These are phyloP conservation scores for Acleris holmiana DNA, from an alignment of 2,888 invertebrate species.

Conservation along the genomic window DNA sequence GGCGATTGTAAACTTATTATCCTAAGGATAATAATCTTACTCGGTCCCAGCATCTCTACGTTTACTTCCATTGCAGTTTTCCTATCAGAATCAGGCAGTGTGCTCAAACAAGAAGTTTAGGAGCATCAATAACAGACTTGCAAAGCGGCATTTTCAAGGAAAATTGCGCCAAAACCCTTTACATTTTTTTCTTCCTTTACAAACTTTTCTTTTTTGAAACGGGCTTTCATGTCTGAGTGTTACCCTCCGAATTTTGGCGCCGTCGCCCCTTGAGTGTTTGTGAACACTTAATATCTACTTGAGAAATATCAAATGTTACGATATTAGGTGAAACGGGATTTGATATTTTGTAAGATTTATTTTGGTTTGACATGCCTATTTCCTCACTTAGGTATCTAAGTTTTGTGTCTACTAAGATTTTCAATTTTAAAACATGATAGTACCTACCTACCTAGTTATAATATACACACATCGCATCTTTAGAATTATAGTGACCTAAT, in stretches of 20 bases:
- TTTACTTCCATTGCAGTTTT: background rate
- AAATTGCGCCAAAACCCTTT: slow-evolving; percentile 28
- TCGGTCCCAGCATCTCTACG: no score
- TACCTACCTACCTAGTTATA: no score
- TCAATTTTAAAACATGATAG: no score
- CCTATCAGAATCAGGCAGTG: background rate
- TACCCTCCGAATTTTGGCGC: slow-evolving; percentile 62
- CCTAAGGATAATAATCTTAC: no score
- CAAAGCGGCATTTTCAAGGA: slow-evolving; percentile 21
- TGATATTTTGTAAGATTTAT: background rate
- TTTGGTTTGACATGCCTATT: no score
- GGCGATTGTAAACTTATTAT: no score
- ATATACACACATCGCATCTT: no score
- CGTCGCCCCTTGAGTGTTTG: slow-evolving; percentile 49
- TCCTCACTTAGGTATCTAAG: no score
- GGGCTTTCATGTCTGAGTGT: slow-evolving; percentile 65
- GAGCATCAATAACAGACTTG: slow-evolving; percentile 7
- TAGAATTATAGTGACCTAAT: no score
- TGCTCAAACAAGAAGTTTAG: slow-evolving; percentile 8
- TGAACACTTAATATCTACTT: slow-evolving; percentile 41
- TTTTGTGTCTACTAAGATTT: no score
- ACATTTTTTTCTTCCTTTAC: slow-evolving; percentile 47
- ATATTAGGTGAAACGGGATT: slow-evolving; percentile 6
- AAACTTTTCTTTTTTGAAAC: slow-evolving; percentile 57
- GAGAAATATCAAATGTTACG: slow-evolving; percentile 7